These are phyloP conservation scores for Trochalopteron elliotii DNA, from an alignment of 2,113 vertebrate genomes.

Conservation along the genomic window DNA sequence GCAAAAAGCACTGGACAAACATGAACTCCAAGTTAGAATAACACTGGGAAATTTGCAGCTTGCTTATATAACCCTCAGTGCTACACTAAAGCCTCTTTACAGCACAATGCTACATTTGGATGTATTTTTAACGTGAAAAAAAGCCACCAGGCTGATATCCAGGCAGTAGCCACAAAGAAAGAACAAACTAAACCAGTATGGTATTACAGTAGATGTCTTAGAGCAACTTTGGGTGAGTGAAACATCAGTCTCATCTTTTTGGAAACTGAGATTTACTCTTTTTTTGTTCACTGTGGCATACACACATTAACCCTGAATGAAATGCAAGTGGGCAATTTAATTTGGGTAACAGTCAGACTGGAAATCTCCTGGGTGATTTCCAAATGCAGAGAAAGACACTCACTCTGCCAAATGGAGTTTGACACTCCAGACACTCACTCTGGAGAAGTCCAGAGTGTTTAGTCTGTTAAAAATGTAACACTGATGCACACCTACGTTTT, in stretches of 20 bases:
- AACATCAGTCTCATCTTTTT: neutral
- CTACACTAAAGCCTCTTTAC: neutral
- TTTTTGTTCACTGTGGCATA: neutral
- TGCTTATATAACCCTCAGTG: neutral
- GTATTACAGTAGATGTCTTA: neutral
- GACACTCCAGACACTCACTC: neutral
- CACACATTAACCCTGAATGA: neutral
- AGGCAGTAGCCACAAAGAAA: neutral
- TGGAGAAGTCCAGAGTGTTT: neutral
- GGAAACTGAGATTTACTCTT: neutral
- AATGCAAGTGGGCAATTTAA: neutral
- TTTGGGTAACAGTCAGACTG: neutral
- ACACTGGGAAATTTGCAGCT: neutral
- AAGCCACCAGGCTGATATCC: neutral
- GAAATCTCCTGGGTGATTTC: neutral
- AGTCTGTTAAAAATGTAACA: neutral
- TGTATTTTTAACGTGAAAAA: neutral
- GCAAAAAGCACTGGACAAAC: constrained; percentile 86
- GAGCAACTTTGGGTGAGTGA: neutral
- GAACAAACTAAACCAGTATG: neutral
- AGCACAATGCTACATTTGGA: neutral
- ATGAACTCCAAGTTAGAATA: constrained; percentile 60
- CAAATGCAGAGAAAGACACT: neutral
- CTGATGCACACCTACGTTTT: neutral
- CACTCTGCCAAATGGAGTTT: neutral